phyloP scores from a whole-genome alignment of 1,140 invertebrate genomes.

The Saccostrea cuccullata region DNA sequence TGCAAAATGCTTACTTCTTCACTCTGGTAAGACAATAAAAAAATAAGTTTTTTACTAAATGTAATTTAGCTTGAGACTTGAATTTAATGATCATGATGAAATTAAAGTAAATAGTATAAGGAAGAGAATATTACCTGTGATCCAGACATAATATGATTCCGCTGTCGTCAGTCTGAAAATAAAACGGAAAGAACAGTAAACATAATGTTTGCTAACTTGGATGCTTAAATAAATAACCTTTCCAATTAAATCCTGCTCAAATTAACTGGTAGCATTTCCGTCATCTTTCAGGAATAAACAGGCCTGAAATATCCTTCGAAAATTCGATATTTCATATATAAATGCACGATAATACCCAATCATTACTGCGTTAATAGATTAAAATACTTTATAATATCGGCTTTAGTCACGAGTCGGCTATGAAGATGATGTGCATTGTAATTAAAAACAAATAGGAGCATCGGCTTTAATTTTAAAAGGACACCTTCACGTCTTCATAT shows the following conservation, averaged over 20 bases:
- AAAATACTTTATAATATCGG: too few species aligned
- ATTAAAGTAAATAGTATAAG: neutral
- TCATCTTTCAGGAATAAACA: neutral
- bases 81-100: neutral
- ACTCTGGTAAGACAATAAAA: neutral
- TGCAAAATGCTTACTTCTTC: slow-evolving; percentile 59
- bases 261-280: neutral
- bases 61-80: neutral
- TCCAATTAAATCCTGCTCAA: slow-evolving; percentile 5
- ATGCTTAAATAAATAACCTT: neutral
- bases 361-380: too few species aligned
- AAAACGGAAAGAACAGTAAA: neutral
- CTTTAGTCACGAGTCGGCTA: too few species aligned
- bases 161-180: slow-evolving; percentile 1
- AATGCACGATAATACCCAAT: neutral
- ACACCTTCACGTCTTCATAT: too few species aligned
- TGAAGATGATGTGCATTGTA: too few species aligned
- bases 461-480: too few species aligned
- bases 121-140: neutral
- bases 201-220: neutral
- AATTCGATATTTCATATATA: neutral
- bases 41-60: neutral
- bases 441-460: too few species aligned
- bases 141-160: neutral
- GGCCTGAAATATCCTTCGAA: neutral